phyloP scores from a whole-genome alignment of 2,113 vertebrate species.

The Cheirogaleus medius region DNA sequence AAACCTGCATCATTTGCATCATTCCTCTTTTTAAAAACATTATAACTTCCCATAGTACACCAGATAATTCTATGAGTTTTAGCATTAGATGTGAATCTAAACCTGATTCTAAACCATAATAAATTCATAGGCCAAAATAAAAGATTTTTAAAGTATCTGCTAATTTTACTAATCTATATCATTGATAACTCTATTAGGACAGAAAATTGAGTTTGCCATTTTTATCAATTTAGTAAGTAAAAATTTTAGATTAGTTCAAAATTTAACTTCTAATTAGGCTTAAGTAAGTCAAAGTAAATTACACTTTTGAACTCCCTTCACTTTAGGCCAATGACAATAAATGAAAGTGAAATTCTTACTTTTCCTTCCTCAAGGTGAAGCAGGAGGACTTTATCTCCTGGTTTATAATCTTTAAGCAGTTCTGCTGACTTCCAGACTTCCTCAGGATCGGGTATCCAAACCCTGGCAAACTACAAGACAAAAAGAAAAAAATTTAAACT shows the following conservation, averaged over 20 bases:
- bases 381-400: conserved; percentile 91
- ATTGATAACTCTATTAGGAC: neutral
- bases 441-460: conserved; percentile 98
- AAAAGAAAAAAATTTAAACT: conserved; percentile 13
- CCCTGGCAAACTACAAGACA: conserved; percentile 92
- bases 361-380: conserved; percentile 94
- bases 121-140: conserved; percentile 44
- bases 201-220: neutral
- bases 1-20: neutral
- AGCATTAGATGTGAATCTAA: conserved; percentile 6
- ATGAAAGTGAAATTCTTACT: conserved; percentile 82
- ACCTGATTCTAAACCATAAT: neutral
- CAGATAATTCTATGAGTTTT: neutral
- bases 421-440: conserved; percentile 99
- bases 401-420: conserved; percentile 94
- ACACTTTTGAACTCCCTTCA: neutral
- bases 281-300: neutral
- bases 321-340: conserved; percentile 13
- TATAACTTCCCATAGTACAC: neutral
- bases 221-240: conserved; percentile 16
- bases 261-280: neutral
- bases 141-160: neutral
- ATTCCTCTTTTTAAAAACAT: neutral
- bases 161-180: conserved; percentile 30
- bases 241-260: conserved; percentile 15